Percentiles rank a stretch among this genome's conserved stretches.
phyloP scores from a whole-genome alignment of 1,140 invertebrate species.

The Ylistrum balloti region DNA sequence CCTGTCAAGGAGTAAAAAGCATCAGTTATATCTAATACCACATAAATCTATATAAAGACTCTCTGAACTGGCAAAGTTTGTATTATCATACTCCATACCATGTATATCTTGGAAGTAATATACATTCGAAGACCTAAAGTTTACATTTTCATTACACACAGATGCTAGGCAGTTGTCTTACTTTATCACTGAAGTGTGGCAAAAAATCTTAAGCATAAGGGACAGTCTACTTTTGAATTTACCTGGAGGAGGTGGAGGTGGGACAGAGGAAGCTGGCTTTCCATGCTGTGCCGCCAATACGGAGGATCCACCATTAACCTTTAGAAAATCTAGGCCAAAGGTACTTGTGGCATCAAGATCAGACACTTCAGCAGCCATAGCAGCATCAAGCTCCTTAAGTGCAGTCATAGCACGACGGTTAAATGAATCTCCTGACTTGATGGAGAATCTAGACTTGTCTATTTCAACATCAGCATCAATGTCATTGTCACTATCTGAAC shows the following conservation, averaged over 20 bases:
- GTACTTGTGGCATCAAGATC: slow-evolving; percentile 59
- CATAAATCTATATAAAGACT: too few relatives aligned
- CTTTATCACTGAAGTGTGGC: too few relatives aligned
- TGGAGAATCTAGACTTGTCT: slow-evolving; percentile 44
- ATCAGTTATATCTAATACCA: too few relatives aligned
- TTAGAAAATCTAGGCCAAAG: not conserved
- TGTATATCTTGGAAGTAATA: too few relatives aligned
- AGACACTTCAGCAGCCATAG: slow-evolving; percentile 73
- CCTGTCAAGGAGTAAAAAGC: too few relatives aligned
- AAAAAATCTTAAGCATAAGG: too few relatives aligned
- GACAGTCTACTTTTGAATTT: not conserved
- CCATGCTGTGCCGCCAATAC: not conserved
- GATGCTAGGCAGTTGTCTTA: too few relatives aligned
- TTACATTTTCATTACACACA: too few relatives aligned
- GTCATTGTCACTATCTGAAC: slow-evolving; percentile 58
- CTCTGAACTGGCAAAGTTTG: too few relatives aligned
- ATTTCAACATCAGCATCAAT: slow-evolving; percentile 18
- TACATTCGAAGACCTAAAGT: too few relatives aligned
- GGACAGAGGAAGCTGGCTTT: not conserved
- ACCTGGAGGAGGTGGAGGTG: not conserved
- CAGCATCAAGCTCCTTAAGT: slow-evolving; percentile 78
- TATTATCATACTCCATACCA: too few relatives aligned
- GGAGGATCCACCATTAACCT: not conserved
- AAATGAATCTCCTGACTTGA: slow-evolving; percentile 70
- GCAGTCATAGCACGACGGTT: slow-evolving; percentile 73